Evolutionary conservation across 2,888 invertebrate species (phyloP), one percentile per base, ranked within the genome.

Genomic region (Monochamus alternatus): DNA sequence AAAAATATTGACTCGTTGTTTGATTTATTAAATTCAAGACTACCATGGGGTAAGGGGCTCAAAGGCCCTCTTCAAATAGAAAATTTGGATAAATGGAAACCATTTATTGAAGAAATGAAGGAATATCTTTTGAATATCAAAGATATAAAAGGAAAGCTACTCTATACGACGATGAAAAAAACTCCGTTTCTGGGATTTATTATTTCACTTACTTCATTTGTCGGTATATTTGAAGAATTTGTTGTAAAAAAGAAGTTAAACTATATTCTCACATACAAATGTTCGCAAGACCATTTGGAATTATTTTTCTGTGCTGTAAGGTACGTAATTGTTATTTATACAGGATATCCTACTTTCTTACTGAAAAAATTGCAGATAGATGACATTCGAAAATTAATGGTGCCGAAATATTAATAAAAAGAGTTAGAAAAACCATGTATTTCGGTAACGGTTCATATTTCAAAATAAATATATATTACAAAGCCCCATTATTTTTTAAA

Each of bases 11-110:
- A 84, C 75, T 68, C 77, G 68, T 30, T 80, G 1, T 84, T 84
- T 74, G 82, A 84, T 76, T 74, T 84, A 32, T 75, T 82, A 5
- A 83, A 84, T 75, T 77, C 78, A 14, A 81, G 77, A 72, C 76
- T 78, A 71, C 58, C 78, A 47, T 47, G 31, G 60, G 78, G 60
- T 7, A 63, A 14, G 38, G 76, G 77, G 52, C 77, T 73, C 47
- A 80, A 78, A 73, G 62, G 72, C 9, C 75, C 80, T 38, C 30
- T 80, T 22, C 69, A 14, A 52, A 4, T 10, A 7, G 44, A 30
- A 8, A 74, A 74, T 70, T 64, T 72, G 59, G 10, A 58, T 22
- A 22, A 62, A 14, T 77, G 77, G 75, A 70, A 47, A 14, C 30
- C 14, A 38, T 58, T 75, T 62, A 3, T 58, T 1, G 31, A 68